Base-by-base conservation (phyloP, 2,797 vertebrate genomes). In the Eupleurogrammus muticus region DNA sequence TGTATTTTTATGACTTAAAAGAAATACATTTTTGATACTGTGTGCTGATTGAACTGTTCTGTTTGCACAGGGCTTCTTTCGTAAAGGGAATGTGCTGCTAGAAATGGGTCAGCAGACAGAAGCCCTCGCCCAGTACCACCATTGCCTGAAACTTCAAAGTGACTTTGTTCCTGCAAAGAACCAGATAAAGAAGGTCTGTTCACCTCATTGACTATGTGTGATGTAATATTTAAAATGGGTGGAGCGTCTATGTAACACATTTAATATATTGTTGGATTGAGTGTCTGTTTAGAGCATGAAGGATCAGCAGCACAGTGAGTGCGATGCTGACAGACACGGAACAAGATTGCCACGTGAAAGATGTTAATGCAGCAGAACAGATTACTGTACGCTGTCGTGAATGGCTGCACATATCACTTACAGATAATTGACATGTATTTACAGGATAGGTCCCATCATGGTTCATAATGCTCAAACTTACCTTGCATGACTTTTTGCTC, bases 41-140 rank as follows among this genome's bases (percentile, higher is more conserved):
- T 74, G 44, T 55, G 35, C 59, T 79, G 50, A 84, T 69, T 21
- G 19, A 19, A 9, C 62, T 49, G 0, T 46, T 78, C 32, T 80
- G 9, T 82, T 23, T 86, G 40, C 75, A 21, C 88, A 97, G 96
- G 94, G 88, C 58, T 95, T 95, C 81, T 96, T 95, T 89, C 93
- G 89, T 75, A 97, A 96, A 90, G 96, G 96, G 85, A 96, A 94
- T 70, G 90, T 94, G 9, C 92, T 97, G 56, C 82, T 95, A 88
- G 92, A 95, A 84, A 94, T 96, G 94, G 95, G 94, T 60, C 91
- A 88, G 66, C 93, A 89, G 86, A 92, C 86, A 0, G 94, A 96
- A 70, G 95, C 96, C 35, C 91, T 96, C 55, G 20, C 94, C 75
- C 93, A 94, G 0, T 97, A 95, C 85, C 89, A 95, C 13, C 94